Evolutionary conservation across 2,888 invertebrate genomes (phyloP), one percentile per base, ranked within the genome.

Genomic region (Allygus modestus): DNA sequence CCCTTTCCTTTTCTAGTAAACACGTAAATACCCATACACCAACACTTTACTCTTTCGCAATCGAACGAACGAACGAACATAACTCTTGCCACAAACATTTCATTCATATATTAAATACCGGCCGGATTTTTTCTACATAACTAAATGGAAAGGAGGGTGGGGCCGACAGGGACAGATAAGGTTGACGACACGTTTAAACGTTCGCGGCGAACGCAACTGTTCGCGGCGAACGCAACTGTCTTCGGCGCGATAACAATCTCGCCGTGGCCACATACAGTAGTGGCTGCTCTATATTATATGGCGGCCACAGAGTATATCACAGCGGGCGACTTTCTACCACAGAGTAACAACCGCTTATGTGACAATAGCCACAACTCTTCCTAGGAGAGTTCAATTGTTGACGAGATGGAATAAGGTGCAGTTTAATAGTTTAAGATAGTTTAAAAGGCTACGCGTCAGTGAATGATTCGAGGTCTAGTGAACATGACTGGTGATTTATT

Each of bases 291-390:
- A 58, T 23, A 15, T 15, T 58, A n/a, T n/a, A n/a, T n/a, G n/a
- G 17, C 23, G 7, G 65, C 65, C 28, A 28, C 17, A 26, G 65
- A 65, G 65, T 65, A 65, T 28, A 58, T 58, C 58, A 58, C 58
- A 15, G 65, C 31, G 65, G 23, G 65, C 28, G 12, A 28, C 26
- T 28, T 65, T 65, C 28, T 28, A 28, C 2, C 65, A 65, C 15
- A 65, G 65, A 65, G 65, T 65, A 65, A 65, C 65, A 65, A 65
- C 65, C 31, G 15, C 65, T 65, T 65, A 31, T 65, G 31, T 17
- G 65, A 65, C 65, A 65, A 65, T 65, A 9, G 65, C 28, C 0
- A 28, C 65, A 5, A 5, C 23, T 58, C 17, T n/a, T 23, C 15
- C 46, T 17, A 4, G 46, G 11, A 12, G 46, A 17, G 46, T 17